phyloP scores from a whole-genome alignment of 92 coral and sea anemone species.

The Phenganax subtilis region DNA sequence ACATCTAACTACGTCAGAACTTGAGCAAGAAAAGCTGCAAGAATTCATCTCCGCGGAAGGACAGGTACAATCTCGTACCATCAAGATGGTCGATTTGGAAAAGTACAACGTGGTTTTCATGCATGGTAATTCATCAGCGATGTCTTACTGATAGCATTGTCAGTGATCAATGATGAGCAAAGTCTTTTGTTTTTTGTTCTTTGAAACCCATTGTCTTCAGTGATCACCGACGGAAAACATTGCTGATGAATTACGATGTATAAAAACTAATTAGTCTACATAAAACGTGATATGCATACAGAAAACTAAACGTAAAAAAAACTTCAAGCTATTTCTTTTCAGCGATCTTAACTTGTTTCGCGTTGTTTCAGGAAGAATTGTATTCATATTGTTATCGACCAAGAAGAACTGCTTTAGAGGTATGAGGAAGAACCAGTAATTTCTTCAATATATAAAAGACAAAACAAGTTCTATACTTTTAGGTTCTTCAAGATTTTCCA shows the following conservation, averaged over 20 bases:
- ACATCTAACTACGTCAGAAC: constrained; percentile 80
- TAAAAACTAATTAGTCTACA: no score
- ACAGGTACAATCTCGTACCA: constrained; percentile 51
- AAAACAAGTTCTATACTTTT: neutral
- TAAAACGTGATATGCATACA: no score
- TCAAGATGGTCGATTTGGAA: neutral
- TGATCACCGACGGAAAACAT: no score
- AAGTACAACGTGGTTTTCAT: neutral
- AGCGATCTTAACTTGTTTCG: no score
- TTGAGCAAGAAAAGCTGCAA: constrained; percentile 83
- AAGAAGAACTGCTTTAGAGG: constrained; percentile 50
- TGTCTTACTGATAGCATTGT: no score
- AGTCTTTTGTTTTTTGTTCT: no score
- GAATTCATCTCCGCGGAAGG: constrained; percentile 92
- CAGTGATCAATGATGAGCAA: no score
- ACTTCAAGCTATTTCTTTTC: no score
- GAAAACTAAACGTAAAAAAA: no score
- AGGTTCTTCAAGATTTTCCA: constrained; percentile 93
- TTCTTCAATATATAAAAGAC: neutral
- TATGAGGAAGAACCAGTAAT: neutral
- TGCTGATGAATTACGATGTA: no score
- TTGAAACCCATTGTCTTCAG: no score
- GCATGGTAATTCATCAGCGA: no score
- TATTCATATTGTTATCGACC: constrained; percentile 89
- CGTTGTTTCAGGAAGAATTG: constrained; percentile 71